These are phyloP conservation scores for Esox niger DNA, from an alignment of 2,113 vertebrate genomes.

Conservation along the genomic window DNA sequence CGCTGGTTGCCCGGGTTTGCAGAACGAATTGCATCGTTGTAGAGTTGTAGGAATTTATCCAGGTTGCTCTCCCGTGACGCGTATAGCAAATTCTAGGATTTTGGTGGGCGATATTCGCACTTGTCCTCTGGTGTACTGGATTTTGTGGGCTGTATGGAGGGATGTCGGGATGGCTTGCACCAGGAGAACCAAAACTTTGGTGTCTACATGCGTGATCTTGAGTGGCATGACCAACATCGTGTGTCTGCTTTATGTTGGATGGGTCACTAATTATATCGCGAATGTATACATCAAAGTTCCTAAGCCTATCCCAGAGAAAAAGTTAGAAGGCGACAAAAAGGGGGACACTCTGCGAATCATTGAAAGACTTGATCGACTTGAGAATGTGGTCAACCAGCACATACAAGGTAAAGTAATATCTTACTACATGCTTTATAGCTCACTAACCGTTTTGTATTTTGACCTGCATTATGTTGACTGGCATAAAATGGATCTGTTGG, in stretches of 20 bases:
- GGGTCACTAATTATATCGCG: conserved; percentile 98
- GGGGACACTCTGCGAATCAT: conserved; percentile 95
- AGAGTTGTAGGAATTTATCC: conserved; percentile 43
- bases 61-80: conserved; percentile 18
- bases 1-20: conserved; percentile 8
- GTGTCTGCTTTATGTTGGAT: conserved; percentile 95
- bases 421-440: no score
- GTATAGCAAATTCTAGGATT: conserved; percentile 28
- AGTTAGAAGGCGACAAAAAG: conserved; percentile 89
- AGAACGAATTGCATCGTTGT: conserved; percentile 27
- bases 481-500: no score
- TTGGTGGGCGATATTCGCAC: conserved; percentile 47
- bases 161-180: conserved; percentile 95
- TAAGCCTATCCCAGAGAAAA: conserved; percentile 86
- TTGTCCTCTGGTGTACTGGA: conserved; percentile 60
- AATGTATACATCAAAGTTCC: conserved; percentile 93
- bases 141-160: conserved; percentile 83
- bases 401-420: conserved; percentile 88
- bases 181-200: conserved; percentile 99
- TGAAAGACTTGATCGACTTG: conserved; percentile 92
- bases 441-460: no score
- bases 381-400: conserved; percentile 97
- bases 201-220: conserved; percentile 98
- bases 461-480: no score
- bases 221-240: conserved; percentile 98